Evolutionary conservation across 2,113 vertebrate genomes (phyloP), one percentile per base, ranked within the genome.

Genomic region (Maccullochella peelii): DNA sequence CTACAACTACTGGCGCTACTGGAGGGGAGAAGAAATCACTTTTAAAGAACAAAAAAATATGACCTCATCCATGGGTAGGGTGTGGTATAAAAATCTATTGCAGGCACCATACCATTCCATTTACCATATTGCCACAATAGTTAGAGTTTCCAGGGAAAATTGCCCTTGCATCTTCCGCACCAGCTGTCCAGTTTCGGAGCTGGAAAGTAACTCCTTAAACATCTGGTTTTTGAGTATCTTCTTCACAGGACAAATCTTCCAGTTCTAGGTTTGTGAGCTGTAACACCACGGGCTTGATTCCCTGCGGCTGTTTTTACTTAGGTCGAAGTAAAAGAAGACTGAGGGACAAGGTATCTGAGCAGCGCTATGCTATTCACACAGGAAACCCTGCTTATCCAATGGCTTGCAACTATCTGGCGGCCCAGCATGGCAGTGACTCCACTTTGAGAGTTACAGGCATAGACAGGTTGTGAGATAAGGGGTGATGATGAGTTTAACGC

Each of bases 291-390:
- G 36, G n/a, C 42, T 49, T 33, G 63, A 63, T 62, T 77, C 55
- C 73, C 27, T 36, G 54, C 12, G 27, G 42, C 74, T 57, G 27
- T 63, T 68, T 63, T 42, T 18, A 54, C 55, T 36, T n/a, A 36
- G 44, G 36, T 44, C 59, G 77, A 72, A 36, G 30, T 12, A 0
- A 44, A 55, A 33, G 44, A 57, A 0, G 49, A 42, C 77, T 42
- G 36, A 65, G 25, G 58, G 42, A 78, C 40, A 6, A 52, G 42
- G 38, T 75, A 8, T 38, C 62, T 62, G 55, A 25, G 30, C 75
- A 59, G 8, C 6, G 1, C 59, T 72, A 30, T 11, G 50, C 20
- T 14, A 50, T 25, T 69, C 38, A 23, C 42, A 10, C 21, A 23
- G 18, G 15, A 21, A 52, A 25, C 44, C 23, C 47, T n/a, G 30